A percentile compares a stretch with the other conserved stretches of the same genome.
Evolutionary conservation across 1,140 invertebrate genomes (phyloP).

Genomic region (Dendrolimus kikuchii): DNA sequence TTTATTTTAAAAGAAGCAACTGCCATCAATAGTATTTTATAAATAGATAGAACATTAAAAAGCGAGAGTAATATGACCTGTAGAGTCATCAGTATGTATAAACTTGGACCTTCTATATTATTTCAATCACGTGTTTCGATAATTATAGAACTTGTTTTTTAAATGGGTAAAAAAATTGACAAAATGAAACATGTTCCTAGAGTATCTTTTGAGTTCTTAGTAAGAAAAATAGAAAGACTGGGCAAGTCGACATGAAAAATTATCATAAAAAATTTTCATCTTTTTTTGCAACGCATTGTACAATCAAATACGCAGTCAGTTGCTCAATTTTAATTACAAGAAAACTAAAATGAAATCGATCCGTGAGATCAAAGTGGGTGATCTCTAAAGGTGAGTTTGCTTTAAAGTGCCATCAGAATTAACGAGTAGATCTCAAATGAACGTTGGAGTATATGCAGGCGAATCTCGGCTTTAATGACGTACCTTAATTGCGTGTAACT

Average conservation of each 20-base stretch:
- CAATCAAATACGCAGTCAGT: conserved; percentile 18
- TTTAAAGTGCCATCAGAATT: conserved; percentile 37
- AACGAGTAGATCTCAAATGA: conserved; percentile 22
- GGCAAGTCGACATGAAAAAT: background rate
- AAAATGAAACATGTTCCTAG: too few relatives aligned
- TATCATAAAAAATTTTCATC: background rate
- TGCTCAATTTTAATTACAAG: conserved; percentile 42
- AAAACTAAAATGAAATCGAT: conserved; percentile 40
- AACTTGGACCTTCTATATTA: too few relatives aligned
- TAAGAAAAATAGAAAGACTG: too few relatives aligned
- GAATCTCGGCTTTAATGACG: conserved; percentile 19
- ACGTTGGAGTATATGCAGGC: conserved; percentile 10
- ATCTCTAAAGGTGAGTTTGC: conserved; percentile 40
- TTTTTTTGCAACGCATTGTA: background rate
- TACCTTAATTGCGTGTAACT: conserved; percentile 20
- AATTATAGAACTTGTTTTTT: too few relatives aligned
- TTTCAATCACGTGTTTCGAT: too few relatives aligned
- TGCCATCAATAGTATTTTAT: too few relatives aligned
- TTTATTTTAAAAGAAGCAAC: too few relatives aligned
- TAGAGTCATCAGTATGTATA: too few relatives aligned
- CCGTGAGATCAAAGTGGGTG: conserved; percentile 37
- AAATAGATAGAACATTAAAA: too few relatives aligned
- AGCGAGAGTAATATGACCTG: too few relatives aligned
- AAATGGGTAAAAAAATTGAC: too few relatives aligned
- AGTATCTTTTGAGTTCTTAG: too few relatives aligned